phyloP scores from a whole-genome alignment of 2,888 invertebrate genomes.

The Drosophila limbata region DNA sequence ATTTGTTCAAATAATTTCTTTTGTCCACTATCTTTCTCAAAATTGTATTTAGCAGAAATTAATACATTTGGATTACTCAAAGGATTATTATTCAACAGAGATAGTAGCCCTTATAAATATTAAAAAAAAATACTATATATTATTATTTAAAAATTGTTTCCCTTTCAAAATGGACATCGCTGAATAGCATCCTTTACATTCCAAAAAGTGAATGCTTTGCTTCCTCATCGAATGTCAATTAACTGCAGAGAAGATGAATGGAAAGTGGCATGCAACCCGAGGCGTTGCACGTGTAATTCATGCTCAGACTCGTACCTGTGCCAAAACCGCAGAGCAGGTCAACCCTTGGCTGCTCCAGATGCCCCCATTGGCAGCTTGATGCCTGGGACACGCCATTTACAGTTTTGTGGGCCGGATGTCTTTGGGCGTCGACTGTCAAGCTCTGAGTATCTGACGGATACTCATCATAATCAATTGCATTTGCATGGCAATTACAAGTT shows the following conservation, averaged over 20 bases:
- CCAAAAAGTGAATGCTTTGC: no score
- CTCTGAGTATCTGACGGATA: not conserved
- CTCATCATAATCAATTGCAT: slow-evolving; percentile 30
- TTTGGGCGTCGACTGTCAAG: not conserved
- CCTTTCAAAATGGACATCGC: no score
- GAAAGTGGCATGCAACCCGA: not conserved
- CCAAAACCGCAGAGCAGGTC: not conserved
- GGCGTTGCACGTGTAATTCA: not conserved
- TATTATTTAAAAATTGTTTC: no score
- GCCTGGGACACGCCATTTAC: slow-evolving; percentile 16
- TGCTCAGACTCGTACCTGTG: not conserved
- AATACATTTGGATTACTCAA: no score
- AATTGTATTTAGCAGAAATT: no score
- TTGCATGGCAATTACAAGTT: slow-evolving; percentile 47
- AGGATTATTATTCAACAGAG: no score
- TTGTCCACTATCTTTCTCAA: no score
- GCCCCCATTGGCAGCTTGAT: slow-evolving; percentile 6
- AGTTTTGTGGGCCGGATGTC: slow-evolving; percentile 6
- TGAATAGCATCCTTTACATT: no score
- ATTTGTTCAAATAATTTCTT: no score
- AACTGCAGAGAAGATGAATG: not conserved
- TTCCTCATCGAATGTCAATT: slow-evolving; percentile 2
- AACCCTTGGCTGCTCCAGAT: slow-evolving; percentile 10
- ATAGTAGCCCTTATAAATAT: no score
- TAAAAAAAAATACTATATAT: no score